Evolutionary conservation across 92 coral and sea anemone species (phyloP).

Genomic region (Phenganax subtilis): DNA sequence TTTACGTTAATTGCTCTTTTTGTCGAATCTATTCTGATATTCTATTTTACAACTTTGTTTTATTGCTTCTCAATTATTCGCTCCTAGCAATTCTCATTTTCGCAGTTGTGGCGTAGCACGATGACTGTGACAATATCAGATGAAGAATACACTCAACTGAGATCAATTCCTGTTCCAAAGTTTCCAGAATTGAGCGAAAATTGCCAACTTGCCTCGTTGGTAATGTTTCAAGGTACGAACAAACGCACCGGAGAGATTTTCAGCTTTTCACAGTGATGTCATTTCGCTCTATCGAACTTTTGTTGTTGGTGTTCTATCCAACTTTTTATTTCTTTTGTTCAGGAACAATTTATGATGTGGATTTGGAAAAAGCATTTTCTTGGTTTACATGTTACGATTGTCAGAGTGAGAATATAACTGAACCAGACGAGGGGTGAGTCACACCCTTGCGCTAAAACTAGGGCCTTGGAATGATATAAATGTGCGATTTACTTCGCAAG

Average conservation of each 20-base stretch:
- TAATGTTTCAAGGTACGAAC: constrained; percentile 23
- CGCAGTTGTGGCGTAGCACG: constrained; percentile 25
- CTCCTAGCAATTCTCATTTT: neutral
- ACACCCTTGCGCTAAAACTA: too few relatives aligned
- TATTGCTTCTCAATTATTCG: neutral
- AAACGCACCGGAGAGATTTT: too few relatives aligned
- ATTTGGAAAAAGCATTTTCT: constrained; percentile 31
- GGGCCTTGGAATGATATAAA: neutral
- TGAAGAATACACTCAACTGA: constrained; percentile 12
- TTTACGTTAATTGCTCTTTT: too few relatives aligned
- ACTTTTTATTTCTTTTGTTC: neutral
- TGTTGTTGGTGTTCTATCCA: neutral
- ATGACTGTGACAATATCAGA: constrained; percentile 22
- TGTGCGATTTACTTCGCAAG: neutral
- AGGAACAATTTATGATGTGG: constrained; percentile 29
- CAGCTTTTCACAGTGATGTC: neutral
- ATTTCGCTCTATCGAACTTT: neutral
- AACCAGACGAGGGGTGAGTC: constrained; percentile 2
- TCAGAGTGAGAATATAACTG: constrained; percentile 31
- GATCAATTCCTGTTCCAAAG: neutral
- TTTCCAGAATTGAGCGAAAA: constrained; percentile 27
- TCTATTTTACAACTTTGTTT: neutral
- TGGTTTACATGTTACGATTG: constrained; percentile 26
- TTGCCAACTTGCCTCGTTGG: neutral
- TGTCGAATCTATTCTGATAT: too few relatives aligned